Evolutionary conservation across 2,113 vertebrate species (phyloP), one percentile per base, ranked within the genome.

Genomic region (Pogona vitticeps): DNA sequence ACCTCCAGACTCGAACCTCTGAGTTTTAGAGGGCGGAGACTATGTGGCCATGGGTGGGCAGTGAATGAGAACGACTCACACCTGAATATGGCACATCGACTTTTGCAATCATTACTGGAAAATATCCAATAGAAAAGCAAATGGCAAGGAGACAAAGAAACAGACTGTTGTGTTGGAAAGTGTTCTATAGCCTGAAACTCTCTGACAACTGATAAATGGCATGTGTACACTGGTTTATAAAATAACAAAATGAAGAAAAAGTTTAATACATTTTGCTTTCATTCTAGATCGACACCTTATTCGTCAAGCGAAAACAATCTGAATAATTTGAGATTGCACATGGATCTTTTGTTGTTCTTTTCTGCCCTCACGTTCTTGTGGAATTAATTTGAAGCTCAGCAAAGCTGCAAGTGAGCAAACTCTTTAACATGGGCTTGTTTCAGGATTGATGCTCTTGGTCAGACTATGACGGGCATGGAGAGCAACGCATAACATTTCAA

Each of bases 191-290:
- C 58, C 65, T 61, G 36, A 68, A 78, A 40, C 63, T 56, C 28
- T 86, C 82, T 71, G 80, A 91, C 88, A 88, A 40, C 10, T 58
- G 5, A 38, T 86, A 76, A 84, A 84, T 84, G 59, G 83, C 33
- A 73, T 21, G 65, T 76, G 83, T 58, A 84, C 83, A 68, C 28
- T 68, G 65, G 28, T 31, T 68, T 28, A 68, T 68, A 68, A 52
- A 52, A 68, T 31, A 68, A 13, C 65, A n/a, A n/a, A 68, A 68
- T 68, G 65, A 10, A 31, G 65, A 31, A 68, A 68, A 26, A 31
- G 28, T 68, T 68, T 68, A 68, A 68, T 68, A 65, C 38, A 76
- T 65, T 84, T 76, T 33, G 58, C 83, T n/a, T 84, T 84, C 83
- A 76, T 76, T 63, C 75, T 84, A 65, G 72, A 76, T 65, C 76